phyloP scores from a whole-genome alignment of 2,888 invertebrate genomes.

The Tinea trinotella region DNA sequence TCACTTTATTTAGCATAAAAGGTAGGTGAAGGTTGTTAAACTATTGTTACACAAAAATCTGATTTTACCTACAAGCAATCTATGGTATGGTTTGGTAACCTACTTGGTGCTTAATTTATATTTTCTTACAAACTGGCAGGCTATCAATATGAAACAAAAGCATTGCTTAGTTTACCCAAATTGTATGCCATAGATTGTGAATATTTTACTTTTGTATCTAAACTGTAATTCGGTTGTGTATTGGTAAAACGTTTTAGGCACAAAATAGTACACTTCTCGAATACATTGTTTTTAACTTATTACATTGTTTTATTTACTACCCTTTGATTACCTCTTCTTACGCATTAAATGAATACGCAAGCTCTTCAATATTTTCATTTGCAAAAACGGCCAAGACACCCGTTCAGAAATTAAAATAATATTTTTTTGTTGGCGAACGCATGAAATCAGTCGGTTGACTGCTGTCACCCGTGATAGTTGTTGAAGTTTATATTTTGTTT shows the following conservation, averaged over 20 bases:
- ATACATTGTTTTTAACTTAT: constrained; percentile 54
- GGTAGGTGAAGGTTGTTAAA: too few species aligned
- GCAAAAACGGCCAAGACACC: background rate
- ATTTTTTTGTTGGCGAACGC: background rate
- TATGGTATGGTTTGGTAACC: too few species aligned
- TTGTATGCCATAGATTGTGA: background rate
- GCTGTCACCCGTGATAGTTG: background rate
- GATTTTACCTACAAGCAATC: too few species aligned
- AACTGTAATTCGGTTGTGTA: background rate
- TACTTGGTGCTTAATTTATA: too few species aligned
- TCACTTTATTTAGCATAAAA: too few species aligned
- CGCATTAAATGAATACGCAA: too few species aligned
- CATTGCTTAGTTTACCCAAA: too few species aligned
- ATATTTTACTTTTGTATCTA: too few species aligned
- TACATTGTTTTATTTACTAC: constrained; percentile 16
- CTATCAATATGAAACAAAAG: too few species aligned
- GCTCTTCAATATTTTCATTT: background rate
- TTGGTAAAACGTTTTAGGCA: constrained; percentile 29
- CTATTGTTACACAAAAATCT: too few species aligned
- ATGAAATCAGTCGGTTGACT: background rate
- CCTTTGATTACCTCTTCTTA: background rate
- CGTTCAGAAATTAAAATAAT: background rate
- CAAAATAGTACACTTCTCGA: constrained; percentile 49
- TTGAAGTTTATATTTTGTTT: background rate
- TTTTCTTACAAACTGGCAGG: too few species aligned